Evolutionary conservation across 1,140 invertebrate species (phyloP).

Genomic region (Ladona fulva): DNA sequence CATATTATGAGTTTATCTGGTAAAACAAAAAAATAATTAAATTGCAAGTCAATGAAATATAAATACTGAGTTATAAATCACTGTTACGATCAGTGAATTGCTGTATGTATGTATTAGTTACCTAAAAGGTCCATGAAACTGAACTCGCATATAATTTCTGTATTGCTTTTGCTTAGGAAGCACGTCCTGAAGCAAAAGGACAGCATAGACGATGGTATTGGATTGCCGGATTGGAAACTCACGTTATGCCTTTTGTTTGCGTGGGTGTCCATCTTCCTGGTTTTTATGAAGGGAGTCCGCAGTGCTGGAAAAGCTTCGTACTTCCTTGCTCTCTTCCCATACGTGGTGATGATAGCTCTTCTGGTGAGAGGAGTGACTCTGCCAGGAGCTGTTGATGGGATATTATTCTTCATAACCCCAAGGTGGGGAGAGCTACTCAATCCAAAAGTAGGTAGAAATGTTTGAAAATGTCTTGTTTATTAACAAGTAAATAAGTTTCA

Average conservation of each 20-base stretch:
- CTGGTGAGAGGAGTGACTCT: slow-evolving; percentile 64
- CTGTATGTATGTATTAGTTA: too few relatives aligned
- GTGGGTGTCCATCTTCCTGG: slow-evolving; percentile 67
- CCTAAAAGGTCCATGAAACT: too few relatives aligned
- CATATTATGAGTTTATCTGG: too few relatives aligned
- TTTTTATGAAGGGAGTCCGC: slow-evolving; percentile 68
- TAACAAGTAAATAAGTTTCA: neutral
- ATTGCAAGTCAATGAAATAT: too few relatives aligned
- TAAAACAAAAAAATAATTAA: too few relatives aligned
- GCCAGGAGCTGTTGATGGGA: slow-evolving; percentile 63
- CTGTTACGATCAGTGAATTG: too few relatives aligned
- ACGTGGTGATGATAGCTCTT: slow-evolving; percentile 68
- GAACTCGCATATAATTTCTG: slow-evolving; percentile 17
- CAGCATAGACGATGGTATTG: slow-evolving; percentile 61
- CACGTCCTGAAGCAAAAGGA: slow-evolving; percentile 56
- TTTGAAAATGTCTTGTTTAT: neutral
- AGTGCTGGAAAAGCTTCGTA: slow-evolving; percentile 70
- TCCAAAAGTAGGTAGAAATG: slow-evolving; percentile 41
- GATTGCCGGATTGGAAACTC: slow-evolving; percentile 63
- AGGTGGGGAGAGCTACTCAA: slow-evolving; percentile 57
- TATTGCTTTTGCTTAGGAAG: slow-evolving; percentile 37
- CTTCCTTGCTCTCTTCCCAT: slow-evolving; percentile 79
- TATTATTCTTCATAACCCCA: slow-evolving; percentile 64
- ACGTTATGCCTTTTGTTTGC: slow-evolving; percentile 62
- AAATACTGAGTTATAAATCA: too few relatives aligned